A percentile compares a stretch with the other conserved stretches of the same genome.
Evolutionary conservation across 2,797 vertebrate genomes (phyloP).

Genomic region (Sebastes matsubarae): DNA sequence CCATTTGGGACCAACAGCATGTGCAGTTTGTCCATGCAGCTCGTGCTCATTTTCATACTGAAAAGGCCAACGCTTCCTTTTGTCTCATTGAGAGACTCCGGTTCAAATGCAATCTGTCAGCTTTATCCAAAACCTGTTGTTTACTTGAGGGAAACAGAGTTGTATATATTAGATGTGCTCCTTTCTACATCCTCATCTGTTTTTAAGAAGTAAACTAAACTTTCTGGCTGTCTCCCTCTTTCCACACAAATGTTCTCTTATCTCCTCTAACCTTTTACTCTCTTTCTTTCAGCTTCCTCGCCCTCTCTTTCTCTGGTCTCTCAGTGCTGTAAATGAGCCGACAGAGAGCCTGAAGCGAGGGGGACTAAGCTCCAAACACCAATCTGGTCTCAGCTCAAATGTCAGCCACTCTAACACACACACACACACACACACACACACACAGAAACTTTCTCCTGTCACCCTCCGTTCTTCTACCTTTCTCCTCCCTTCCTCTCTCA

Average conservation of each 20-base stretch:
- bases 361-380: conserved; percentile 28
- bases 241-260: not conserved
- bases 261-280: conserved; percentile 18
- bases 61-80: not conserved
- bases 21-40: not conserved
- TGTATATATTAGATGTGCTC: not conserved
- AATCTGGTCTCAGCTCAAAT: conserved; percentile 45
- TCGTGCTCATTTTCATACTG: conserved; percentile 9
- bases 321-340: conserved; percentile 27
- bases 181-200: not conserved
- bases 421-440: too few relatives aligned
- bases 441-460: not conserved
- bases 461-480: not conserved
- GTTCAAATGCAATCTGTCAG: not conserved
- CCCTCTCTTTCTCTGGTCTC: conserved; percentile 3
- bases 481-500: not conserved
- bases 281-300: not conserved
- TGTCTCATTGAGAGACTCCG: not conserved
- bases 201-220: not conserved
- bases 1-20: not conserved
- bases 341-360: conserved; percentile 24
- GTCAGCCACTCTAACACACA: conserved; percentile 17
- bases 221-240: not conserved
- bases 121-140: not conserved
- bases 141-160: not conserved